Conservation (phyloP, 2,113 vertebrate species). For the Prochilodus magdalenae region DNA sequence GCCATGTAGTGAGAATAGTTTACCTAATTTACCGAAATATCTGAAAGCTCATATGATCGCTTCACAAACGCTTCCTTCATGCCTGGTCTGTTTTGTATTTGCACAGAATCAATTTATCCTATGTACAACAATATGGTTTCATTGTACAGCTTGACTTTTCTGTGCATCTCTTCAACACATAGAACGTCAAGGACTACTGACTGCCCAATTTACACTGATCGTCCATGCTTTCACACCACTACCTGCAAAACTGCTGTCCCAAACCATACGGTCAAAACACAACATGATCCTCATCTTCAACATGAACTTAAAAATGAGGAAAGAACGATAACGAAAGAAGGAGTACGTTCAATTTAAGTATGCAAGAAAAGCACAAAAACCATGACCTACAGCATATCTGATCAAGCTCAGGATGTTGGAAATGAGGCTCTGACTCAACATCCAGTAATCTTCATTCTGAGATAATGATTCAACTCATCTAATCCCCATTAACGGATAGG, state of each 20-base stretch:
- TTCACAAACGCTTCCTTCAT: too few species aligned
- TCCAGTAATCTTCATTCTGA: conserved; percentile 1
- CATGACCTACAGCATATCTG: not conserved
- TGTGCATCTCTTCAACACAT: not conserved
- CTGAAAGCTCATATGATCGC: too few species aligned
- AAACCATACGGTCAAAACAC: not conserved
- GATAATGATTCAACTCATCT: conserved; percentile 16
- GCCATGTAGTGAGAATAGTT: too few species aligned
- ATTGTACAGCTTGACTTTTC: not conserved
- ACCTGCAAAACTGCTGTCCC: not conserved
- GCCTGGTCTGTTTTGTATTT: too few species aligned
- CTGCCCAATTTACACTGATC: not conserved
- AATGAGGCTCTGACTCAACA: conserved; percentile 13
- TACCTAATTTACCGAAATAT: too few species aligned
- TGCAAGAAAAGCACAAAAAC: not conserved
- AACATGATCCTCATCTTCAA: not conserved
- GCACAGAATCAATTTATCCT: too few species aligned
- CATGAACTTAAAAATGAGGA: not conserved
- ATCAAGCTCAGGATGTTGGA: not conserved
- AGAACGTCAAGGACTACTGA: not conserved
- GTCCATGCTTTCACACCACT: too few species aligned
- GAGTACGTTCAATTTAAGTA: not conserved
- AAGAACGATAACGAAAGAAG: not conserved
- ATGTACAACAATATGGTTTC: too few species aligned
- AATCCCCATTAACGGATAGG: conserved; percentile 24